phyloP scores from a whole-genome alignment of 2,888 invertebrate species.

The Drosophila mayaguana region DNA sequence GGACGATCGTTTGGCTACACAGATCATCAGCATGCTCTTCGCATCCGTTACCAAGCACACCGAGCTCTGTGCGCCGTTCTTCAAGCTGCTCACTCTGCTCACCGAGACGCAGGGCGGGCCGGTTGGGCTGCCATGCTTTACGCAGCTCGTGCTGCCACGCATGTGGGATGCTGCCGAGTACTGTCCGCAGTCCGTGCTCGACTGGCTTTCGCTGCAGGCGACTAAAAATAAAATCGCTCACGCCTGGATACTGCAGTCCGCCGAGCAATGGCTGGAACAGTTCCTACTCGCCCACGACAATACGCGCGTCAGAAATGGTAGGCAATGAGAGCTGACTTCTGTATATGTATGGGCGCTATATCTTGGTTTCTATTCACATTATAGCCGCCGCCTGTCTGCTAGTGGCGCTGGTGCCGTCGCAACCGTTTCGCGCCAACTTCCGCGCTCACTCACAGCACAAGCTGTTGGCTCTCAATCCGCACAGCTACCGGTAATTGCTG shows the following conservation, averaged over 20 bases:
- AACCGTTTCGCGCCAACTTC: conserved; percentile 95
- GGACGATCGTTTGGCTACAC: conserved; percentile 95
- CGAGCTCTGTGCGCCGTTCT: conserved; percentile 95
- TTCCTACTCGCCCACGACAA: conserved; percentile 94
- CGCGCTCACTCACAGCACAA: conserved; percentile 87
- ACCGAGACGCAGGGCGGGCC: conserved; percentile 92
- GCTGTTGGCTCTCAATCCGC: conserved; percentile 76
- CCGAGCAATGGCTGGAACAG: conserved; percentile 96
- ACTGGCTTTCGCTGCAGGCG: conserved; percentile 94
- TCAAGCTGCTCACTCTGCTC: conserved; percentile 94
- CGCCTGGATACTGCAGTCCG: conserved; percentile 95
- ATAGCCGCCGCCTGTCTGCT: conserved; percentile 94
- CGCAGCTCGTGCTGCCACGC: conserved; percentile 93
- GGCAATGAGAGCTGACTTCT: conserved; percentile 54
- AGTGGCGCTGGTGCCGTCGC: conserved; percentile 95
- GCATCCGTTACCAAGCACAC: conserved; percentile 95
- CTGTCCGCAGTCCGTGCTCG: conserved; percentile 95
- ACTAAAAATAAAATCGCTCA: conserved; percentile 96
- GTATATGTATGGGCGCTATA: neutral
- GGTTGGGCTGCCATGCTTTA: conserved; percentile 93
- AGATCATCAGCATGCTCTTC: conserved; percentile 95
- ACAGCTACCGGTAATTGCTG: conserved; percentile 77
- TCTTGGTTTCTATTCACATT: conserved; percentile 16
- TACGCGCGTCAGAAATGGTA: conserved; percentile 93
- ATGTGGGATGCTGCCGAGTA: conserved; percentile 96